Percentiles rank a stretch among this genome's conserved stretches.
phyloP scores from a whole-genome alignment of 1,140 invertebrate species.

The Drosophila baimaii region DNA sequence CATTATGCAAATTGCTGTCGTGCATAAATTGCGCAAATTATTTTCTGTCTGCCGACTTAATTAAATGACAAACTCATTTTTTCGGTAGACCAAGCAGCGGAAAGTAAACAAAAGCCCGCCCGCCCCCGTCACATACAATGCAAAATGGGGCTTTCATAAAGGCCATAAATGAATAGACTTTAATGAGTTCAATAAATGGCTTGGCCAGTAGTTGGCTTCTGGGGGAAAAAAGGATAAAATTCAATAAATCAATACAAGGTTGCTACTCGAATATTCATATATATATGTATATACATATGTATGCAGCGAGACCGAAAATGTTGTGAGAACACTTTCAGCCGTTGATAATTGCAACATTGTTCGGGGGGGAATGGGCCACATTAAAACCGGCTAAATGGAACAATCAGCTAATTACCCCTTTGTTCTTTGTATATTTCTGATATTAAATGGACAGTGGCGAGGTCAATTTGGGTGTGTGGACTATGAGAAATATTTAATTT shows the following conservation, averaged over 20 bases:
- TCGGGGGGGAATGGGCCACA: not conserved
- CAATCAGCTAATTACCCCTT: constrained; percentile 27
- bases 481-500: not conserved
- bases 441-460: not conserved
- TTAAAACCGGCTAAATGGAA: constrained; percentile 11
- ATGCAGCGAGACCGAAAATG: constrained; percentile 5
- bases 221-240: constrained; percentile 10
- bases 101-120: constrained; percentile 46
- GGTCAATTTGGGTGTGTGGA: not conserved
- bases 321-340: constrained; percentile 37
- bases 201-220: constrained; percentile 8
- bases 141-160: not conserved
- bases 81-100: constrained; percentile 14
- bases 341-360: constrained; percentile 15
- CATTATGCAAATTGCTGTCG: constrained; percentile 74
- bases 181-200: constrained; percentile 41
- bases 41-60: constrained; percentile 70
- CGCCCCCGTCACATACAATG: constrained; percentile 3
- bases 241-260: constrained; percentile 44
- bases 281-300: not conserved
- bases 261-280: not conserved
- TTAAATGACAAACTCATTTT: constrained; percentile 65
- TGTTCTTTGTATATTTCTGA: not conserved
- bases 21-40: constrained; percentile 73
- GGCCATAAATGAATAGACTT: constrained; percentile 12